Evolutionary conservation across 1,140 invertebrate species (phyloP).

Genomic region (Cotesia typhae): DNA sequence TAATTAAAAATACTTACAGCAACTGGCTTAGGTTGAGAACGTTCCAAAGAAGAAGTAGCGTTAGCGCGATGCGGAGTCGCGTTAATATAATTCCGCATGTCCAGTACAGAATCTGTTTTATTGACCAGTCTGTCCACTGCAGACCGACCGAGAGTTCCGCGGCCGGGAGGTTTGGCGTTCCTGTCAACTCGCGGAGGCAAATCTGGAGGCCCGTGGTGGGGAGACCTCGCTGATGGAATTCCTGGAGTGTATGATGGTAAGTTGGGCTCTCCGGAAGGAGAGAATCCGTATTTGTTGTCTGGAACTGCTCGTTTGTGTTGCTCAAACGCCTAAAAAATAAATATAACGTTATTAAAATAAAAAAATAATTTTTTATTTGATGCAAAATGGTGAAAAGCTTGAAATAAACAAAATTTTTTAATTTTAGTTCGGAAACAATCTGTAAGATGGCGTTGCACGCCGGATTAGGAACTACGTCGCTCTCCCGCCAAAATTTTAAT

Average conservation of each 20-base stretch:
- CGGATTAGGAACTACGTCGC: no score
- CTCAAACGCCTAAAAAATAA: slow-evolving; percentile 25
- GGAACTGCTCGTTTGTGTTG: slow-evolving; percentile 60
- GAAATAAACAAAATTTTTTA: no score
- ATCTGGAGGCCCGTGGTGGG: slow-evolving; percentile 74
- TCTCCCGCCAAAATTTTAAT: no score
- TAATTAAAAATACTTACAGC: not conserved
- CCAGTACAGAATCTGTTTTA: slow-evolving; percentile 61
- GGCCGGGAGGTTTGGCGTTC: slow-evolving; percentile 73
- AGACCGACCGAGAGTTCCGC: slow-evolving; percentile 64
- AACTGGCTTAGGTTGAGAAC: slow-evolving; percentile 69
- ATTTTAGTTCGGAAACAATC: no score
- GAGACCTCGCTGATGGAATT: slow-evolving; percentile 60
- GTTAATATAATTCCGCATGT: slow-evolving; percentile 69
- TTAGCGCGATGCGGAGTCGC: slow-evolving; percentile 65
- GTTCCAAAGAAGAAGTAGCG: slow-evolving; percentile 67
- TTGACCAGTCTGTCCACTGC: slow-evolving; percentile 67
- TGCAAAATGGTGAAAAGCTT: not conserved
- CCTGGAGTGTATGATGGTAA: slow-evolving; percentile 51
- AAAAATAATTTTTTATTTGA: not conserved
- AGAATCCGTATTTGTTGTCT: slow-evolving; percentile 74
- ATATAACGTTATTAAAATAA: not conserved
- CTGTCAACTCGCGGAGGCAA: slow-evolving; percentile 85
- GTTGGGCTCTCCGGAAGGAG: slow-evolving; percentile 54
- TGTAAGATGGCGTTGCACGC: no score